Conservation (phyloP, 2,888 invertebrate genomes). For the Caradrina clavipalpis region DNA sequence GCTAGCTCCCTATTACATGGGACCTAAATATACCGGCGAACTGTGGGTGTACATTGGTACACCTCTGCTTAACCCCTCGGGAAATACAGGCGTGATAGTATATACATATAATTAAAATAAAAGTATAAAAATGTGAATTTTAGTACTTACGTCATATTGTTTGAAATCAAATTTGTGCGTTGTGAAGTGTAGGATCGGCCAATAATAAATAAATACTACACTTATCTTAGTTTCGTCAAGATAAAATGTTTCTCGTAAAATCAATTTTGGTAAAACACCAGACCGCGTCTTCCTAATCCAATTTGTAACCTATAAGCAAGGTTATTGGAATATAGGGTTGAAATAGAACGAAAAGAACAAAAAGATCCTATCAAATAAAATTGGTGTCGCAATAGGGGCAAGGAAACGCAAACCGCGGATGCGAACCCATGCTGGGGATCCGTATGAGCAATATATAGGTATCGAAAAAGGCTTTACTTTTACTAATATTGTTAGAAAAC, state of each 20-base stretch:
- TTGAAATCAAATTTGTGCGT: neutral
- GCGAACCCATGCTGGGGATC: constrained; percentile 27
- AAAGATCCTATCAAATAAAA: constrained; percentile 75
- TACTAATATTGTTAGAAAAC: constrained; percentile 41
- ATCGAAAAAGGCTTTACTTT: constrained; percentile 44
- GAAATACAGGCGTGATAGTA: too few relatives aligned
- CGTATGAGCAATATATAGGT: constrained; percentile 24
- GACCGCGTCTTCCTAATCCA: constrained; percentile 77
- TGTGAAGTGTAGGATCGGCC: neutral
- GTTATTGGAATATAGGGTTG: constrained; percentile 76
- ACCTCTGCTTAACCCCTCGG: too few relatives aligned
- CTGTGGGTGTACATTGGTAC: too few relatives aligned
- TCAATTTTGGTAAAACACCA: constrained; percentile 74
- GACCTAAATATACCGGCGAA: too few relatives aligned
- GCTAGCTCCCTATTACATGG: too few relatives aligned
- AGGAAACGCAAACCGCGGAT: constrained; percentile 64
- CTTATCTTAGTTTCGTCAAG: constrained; percentile 37
- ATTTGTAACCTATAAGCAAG: constrained; percentile 78
- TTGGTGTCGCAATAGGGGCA: constrained; percentile 69
- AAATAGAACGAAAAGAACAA: constrained; percentile 70
- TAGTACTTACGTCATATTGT: neutral
- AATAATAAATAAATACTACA: constrained; percentile 35
- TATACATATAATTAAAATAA: too few relatives aligned
- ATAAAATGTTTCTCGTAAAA: constrained; percentile 69
- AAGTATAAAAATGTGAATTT: neutral